Evolutionary conservation across 1,140 invertebrate genomes (phyloP), one percentile per base, ranked within the genome.

Genomic region (Drosophila jambulina): DNA sequence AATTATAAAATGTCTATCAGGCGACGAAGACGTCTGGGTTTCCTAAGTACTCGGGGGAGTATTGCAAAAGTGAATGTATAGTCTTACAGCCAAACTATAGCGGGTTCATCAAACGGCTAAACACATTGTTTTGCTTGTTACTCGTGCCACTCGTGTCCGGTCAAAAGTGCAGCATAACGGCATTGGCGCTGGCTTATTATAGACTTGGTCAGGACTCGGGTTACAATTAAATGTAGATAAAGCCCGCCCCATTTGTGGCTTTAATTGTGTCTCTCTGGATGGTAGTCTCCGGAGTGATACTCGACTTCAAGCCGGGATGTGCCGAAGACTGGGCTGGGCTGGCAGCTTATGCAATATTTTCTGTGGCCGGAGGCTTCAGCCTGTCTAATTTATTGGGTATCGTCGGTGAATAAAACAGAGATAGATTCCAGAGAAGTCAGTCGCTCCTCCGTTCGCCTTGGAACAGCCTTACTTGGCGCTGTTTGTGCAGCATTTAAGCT

Each of bases 51-150:
- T 21, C 53, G 32, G 34, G 51, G 61, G n/a, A n/a, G 32, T 32
- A 58, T 43, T 19, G 51, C 38, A 61, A 78, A 82, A 82, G 80
- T 77, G 74, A 82, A 82, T 70, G 71, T 78, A 53, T 46, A 53
- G 45, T 13, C 51, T 53, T 29, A 57, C 51, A 23, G 21, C 13
- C 45, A 48, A 25, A 17, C 7, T 8, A 65, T 48, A 23, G 43
- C 45, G 49, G 58, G 48, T 60, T 58, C 56, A 71, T 57, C 70
- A 80, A 63, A 71, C 21, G 36, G 65, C 57, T 23, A 70, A 76
- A 57, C 42, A 54, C 34, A 77, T 71, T 64, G 58, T 64, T 42
- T 56, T 56, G 56, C 42, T 68, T 36, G 3, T 49, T 58, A 63
- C 46, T 45, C 69, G 57, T 59, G 56, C 45, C 56, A 21, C 57